Conservation (phyloP, 2,888 invertebrate genomes). For the Iselma pallidipennis region DNA sequence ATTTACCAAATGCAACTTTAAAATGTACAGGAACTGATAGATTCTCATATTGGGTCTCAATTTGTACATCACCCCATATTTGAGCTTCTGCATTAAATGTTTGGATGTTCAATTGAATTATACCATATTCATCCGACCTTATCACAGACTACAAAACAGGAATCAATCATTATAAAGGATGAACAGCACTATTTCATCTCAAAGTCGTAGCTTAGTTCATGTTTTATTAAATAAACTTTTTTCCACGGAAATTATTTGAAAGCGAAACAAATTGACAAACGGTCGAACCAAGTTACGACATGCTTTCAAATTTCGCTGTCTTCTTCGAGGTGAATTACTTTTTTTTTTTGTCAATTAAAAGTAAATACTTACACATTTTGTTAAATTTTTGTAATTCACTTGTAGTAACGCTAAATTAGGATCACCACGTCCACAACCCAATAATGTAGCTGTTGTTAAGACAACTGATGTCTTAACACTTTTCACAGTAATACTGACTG, state of each 20-base stretch:
- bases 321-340: background rate
- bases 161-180: background rate
- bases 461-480: conserved; percentile 65
- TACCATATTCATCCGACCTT: conserved; percentile 65
- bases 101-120: conserved; percentile 72
- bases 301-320: background rate
- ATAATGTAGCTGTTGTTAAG: conserved; percentile 62
- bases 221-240: too few relatives aligned
- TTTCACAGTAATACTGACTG: conserved; percentile 68
- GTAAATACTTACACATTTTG: conserved; percentile 41
- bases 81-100: conserved; percentile 70
- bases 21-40: conserved; percentile 74
- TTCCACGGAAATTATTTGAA: background rate
- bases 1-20: conserved; percentile 73
- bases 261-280: background rate
- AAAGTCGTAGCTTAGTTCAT: too few relatives aligned
- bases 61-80: conserved; percentile 69
- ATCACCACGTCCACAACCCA: conserved; percentile 64
- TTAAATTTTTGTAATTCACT: conserved; percentile 52
- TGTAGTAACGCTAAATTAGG: conserved; percentile 48
- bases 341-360: background rate
- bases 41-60: conserved; percentile 73
- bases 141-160: conserved; percentile 58
- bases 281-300: background rate
- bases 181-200: too few relatives aligned